These are phyloP conservation scores for Shinisaurus crocodilurus DNA, from an alignment of 2,113 vertebrate genomes.

Conservation along the genomic window DNA sequence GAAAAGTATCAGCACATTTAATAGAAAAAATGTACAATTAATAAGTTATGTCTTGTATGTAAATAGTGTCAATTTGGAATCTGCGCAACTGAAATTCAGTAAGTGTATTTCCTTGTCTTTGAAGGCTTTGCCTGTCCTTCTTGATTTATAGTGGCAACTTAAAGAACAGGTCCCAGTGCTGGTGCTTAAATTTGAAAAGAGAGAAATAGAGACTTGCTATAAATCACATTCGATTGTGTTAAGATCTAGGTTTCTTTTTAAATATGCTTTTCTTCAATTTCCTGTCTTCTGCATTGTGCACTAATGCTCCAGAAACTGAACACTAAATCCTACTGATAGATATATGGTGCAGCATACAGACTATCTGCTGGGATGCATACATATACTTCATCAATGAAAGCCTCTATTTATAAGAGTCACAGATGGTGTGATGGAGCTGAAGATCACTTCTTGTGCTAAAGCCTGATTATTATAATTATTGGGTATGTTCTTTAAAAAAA, in stretches of 20 bases:
- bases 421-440: not conserved
- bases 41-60: slow-evolving; percentile 41
- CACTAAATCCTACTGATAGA: slow-evolving; percentile 25
- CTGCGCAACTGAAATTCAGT: not conserved
- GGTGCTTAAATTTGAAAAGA: slow-evolving; percentile 41
- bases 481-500: no score
- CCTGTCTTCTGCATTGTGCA: not conserved
- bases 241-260: slow-evolving; percentile 41
- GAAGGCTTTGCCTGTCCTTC: slow-evolving; percentile 23
- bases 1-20: slow-evolving; percentile 8
- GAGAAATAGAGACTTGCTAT: slow-evolving; percentile 42
- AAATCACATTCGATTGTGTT: slow-evolving; percentile 34
- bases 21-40: slow-evolving; percentile 1
- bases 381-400: slow-evolving; percentile 11
- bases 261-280: slow-evolving; percentile 30
- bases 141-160: slow-evolving; percentile 39
- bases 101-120: slow-evolving; percentile 14
- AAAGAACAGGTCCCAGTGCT: slow-evolving; percentile 38
- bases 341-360: not conserved
- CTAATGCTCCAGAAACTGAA: slow-evolving; percentile 40
- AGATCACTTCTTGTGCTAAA: not conserved
- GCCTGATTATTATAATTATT: not conserved
- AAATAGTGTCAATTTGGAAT: slow-evolving; percentile 18
- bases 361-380: not conserved
- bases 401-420: not conserved